Percentiles rank a stretch among this genome's conserved stretches.
These are phyloP conservation scores for Ammodramus savannarum DNA, from an alignment of 2,113 vertebrate species.

Conservation along the genomic window DNA sequence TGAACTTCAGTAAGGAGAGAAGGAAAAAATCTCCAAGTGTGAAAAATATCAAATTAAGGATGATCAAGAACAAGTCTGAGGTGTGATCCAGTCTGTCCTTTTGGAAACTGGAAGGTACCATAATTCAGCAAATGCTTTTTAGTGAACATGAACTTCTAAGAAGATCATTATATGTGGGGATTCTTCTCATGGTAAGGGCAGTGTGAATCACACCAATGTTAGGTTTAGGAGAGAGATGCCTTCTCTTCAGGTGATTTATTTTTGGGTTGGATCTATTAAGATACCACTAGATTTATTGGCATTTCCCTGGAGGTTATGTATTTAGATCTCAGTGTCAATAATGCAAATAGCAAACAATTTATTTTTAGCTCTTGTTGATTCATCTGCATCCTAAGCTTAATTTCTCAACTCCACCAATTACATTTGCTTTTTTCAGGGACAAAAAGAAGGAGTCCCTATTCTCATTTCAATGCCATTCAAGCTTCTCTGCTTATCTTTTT, in stretches of 20 bases:
- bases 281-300: background rate
- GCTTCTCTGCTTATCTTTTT: background rate
- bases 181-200: background rate
- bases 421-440: background rate
- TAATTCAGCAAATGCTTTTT: conserved; percentile 24
- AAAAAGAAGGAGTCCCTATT: background rate
- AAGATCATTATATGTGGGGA: background rate
- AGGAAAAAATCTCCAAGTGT: background rate
- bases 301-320: background rate
- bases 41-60: background rate
- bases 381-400: background rate
- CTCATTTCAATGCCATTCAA: background rate
- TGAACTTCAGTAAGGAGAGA: background rate
- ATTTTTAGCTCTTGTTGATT: background rate
- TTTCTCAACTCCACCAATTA: background rate
- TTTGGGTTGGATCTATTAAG: background rate
- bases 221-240: background rate
- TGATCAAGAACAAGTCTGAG: background rate
- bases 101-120: background rate
- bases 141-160: conserved; percentile 13
- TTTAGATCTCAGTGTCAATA: conserved; percentile 36
- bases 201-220: background rate
- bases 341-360: conserved; percentile 6
- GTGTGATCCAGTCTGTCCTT: background rate
- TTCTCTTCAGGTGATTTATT: background rate